Conservation (phyloP, 1,140 invertebrate species). For the Spodoptera frugiperda region DNA sequence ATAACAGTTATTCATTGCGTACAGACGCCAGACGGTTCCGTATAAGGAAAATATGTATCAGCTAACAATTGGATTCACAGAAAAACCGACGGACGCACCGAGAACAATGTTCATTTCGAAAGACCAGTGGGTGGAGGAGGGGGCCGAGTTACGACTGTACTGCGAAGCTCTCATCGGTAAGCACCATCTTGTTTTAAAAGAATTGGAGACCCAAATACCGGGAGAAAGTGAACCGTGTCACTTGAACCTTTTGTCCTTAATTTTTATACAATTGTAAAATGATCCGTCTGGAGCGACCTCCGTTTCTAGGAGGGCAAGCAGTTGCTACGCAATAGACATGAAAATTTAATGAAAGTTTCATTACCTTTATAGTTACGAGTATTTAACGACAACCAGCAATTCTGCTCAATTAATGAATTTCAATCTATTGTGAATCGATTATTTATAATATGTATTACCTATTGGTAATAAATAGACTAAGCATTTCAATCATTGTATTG, state of each 20-base stretch:
- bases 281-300: too few relatives aligned
- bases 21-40: background rate
- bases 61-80: constrained; percentile 74
- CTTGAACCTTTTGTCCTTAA: background rate
- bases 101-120: constrained; percentile 87
- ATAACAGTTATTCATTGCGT: constrained; percentile 24
- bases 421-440: too few relatives aligned
- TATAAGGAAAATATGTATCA: constrained; percentile 50
- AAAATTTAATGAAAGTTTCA: too few relatives aligned
- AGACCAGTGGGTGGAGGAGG: constrained; percentile 86
- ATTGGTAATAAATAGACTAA: too few relatives aligned
- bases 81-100: constrained; percentile 86
- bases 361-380: too few relatives aligned
- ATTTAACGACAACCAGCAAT: too few relatives aligned
- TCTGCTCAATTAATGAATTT: too few relatives aligned
- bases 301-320: too few relatives aligned
- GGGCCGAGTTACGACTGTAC: constrained; percentile 88
- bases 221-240: background rate
- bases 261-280: too few relatives aligned
- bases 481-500: too few relatives aligned
- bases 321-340: too few relatives aligned
- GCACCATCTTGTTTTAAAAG: constrained; percentile 44
- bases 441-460: too few relatives aligned
- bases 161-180: constrained; percentile 92
- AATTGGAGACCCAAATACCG: constrained; percentile 7